Conservation (phyloP, 53 echinoderm and acorn worm species). For the Stichopus horrens region DNA sequence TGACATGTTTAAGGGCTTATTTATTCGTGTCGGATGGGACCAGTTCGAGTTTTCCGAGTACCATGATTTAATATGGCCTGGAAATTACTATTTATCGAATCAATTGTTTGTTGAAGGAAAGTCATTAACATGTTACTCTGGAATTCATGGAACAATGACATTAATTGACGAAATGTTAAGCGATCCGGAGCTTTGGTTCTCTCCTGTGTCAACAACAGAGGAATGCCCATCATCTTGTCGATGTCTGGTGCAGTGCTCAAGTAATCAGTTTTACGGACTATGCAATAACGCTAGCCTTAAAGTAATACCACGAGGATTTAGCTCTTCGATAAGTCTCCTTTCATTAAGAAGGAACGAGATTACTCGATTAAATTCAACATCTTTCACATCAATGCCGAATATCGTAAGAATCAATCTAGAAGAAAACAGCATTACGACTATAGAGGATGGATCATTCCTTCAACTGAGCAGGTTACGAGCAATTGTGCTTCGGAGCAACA, state of each 20-base stretch:
- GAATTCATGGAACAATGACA: not conserved
- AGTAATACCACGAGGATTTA: not conserved
- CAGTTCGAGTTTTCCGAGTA: not conserved
- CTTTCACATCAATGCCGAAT: not conserved
- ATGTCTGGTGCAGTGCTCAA: not conserved
- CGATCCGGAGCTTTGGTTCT: not conserved
- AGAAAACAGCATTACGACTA: not conserved
- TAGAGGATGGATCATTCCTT: not conserved
- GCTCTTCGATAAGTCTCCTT: not conserved
- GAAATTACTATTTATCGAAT: constrained; percentile 13
- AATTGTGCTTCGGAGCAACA: not conserved
- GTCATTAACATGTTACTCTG: not conserved
- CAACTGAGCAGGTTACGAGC: not conserved
- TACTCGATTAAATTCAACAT: not conserved
- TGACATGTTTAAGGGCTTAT: constrained; percentile 28
- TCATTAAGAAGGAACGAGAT: not conserved
- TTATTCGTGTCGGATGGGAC: not conserved
- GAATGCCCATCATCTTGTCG: not conserved
- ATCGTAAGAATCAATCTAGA: not conserved
- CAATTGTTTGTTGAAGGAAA: not conserved
- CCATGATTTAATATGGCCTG: constrained; percentile 21
- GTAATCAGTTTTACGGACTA: not conserved
- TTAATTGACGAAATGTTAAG: not conserved
- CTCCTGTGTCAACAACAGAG: not conserved
- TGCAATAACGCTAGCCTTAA: constrained; percentile 16